Conservation (phyloP, 92 coral and sea anemone species). For the Anthopleura xanthogrammica region DNA sequence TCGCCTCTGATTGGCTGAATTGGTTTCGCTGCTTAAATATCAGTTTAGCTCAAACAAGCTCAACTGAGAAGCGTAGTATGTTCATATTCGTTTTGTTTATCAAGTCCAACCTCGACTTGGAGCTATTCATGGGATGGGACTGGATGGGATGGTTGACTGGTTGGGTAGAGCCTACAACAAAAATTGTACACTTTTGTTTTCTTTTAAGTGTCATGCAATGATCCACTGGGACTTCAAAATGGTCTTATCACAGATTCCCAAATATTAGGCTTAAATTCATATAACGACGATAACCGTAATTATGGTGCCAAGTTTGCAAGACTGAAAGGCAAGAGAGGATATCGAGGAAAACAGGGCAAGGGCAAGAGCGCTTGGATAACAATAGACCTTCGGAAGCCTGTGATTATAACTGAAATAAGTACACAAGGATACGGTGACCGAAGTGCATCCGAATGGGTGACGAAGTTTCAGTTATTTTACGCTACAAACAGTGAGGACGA, state of each 20-base stretch:
- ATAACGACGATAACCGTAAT: conserved; percentile 24
- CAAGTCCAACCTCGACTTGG: too few species aligned
- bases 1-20: too few species aligned
- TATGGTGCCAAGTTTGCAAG: conserved; percentile 57
- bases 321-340: conserved; percentile 42
- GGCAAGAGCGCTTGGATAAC: conserved; percentile 18
- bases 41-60: too few species aligned
- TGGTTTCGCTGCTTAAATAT: too few species aligned
- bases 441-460: conserved; percentile 48
- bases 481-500: conserved; percentile 4
- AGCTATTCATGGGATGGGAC: too few species aligned
- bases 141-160: too few species aligned
- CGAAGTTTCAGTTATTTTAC: conserved; percentile 25
- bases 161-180: too few species aligned
- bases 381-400: conserved; percentile 18
- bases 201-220: conserved; percentile 34
- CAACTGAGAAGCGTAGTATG: too few species aligned
- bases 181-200: not conserved
- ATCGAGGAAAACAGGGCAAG: conserved; percentile 27
- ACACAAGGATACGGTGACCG: conserved; percentile 58
- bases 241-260: conserved; percentile 40
- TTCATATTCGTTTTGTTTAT: too few species aligned
- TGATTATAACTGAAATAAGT: conserved; percentile 48
- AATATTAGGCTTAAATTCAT: conserved; percentile 27
- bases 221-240: conserved; percentile 52